Evolutionary conservation across 92 coral and sea anemone species (phyloP), one percentile per base, ranked within the genome.

Genomic region (Umimayanthus kanabou): DNA sequence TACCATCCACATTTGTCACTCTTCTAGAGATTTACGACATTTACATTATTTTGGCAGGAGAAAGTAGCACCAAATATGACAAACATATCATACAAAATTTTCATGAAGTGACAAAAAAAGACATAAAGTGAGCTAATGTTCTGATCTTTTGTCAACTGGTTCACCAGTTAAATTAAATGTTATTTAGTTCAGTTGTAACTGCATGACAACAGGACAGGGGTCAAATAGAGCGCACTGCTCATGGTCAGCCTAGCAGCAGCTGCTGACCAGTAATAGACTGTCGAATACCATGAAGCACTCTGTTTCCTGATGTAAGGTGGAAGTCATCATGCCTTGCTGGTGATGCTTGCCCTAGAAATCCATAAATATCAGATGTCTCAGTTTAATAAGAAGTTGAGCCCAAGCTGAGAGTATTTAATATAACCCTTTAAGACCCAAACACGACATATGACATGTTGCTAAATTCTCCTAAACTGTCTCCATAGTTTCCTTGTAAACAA

Each of bases 221-320:
- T 11, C 75, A 26, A 39, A 13, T 71, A 73, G 7, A 9, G 18
- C 20, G 39, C 26, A 47, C 49, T 67, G 73, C 74, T 26, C 49
- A 43, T 25, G 87, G 2, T 76, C 76, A 83, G 26, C 84, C 73
- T 37, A 88, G 85, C 79, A 66, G 58, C 39, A 75, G 77, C 37
- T 58, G 80, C 50, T 87, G 84, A 53, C 84, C 80, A 55, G 89
- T 85, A 6, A 45, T n/a, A 29, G 82, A 49, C 65, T 88, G 92
- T 26, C 96, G 91, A 5, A 84, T 80, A 47, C 90, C 50, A 80
- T 90, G 91, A 49, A 95, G 89, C 22, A 93, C 86, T 66, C 93
- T 94, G 91, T 95, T 95, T 40, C 96, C 95, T 40, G 98, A 91
- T 15, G 73, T 91, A 23, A 86, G 85, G 49, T 89, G 93, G 76